Conservation (phyloP, 2,113 vertebrate genomes). For the Illadopsis cleaveri region DNA sequence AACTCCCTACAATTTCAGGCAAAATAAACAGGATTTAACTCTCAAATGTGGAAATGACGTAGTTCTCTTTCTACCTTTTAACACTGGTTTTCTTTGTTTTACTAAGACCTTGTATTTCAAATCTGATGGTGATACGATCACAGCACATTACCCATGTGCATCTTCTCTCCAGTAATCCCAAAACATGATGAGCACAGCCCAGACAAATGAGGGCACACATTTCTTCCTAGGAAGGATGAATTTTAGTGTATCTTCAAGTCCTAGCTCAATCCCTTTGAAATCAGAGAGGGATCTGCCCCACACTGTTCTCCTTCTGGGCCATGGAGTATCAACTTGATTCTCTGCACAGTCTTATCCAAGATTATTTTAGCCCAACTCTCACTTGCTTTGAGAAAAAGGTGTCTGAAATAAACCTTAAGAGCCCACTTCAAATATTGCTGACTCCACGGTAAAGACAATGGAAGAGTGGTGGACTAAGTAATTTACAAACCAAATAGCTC, state of each 20-base stretch:
- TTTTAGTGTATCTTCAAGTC: not conserved
- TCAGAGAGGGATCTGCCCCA: not conserved
- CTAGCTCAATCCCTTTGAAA: not conserved
- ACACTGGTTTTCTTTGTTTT: not conserved
- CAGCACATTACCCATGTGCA: not conserved
- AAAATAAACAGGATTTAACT: not conserved
- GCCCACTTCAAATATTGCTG: not conserved
- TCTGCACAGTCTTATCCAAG: not conserved
- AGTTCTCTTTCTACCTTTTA: not conserved
- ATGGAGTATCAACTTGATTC: not conserved
- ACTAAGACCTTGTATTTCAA: not conserved
- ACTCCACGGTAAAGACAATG: not conserved
- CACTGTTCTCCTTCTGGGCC: not conserved
- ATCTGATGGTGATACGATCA: not conserved
- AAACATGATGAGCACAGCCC: not conserved
- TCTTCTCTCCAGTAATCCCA: not conserved
- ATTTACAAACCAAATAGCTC: not conserved
- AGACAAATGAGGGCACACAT: not conserved
- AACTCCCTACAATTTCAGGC: not conserved
- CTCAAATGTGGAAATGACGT: not conserved
- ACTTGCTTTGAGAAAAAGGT: not conserved
- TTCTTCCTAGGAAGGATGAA: not conserved
- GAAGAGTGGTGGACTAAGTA: rapidly evolving
- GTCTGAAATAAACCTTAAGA: not conserved
- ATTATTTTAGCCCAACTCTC: not conserved